Evolutionary conservation across 2,888 invertebrate species (phyloP), one percentile per base, ranked within the genome.

Genomic region (Pelosia muscerda): DNA sequence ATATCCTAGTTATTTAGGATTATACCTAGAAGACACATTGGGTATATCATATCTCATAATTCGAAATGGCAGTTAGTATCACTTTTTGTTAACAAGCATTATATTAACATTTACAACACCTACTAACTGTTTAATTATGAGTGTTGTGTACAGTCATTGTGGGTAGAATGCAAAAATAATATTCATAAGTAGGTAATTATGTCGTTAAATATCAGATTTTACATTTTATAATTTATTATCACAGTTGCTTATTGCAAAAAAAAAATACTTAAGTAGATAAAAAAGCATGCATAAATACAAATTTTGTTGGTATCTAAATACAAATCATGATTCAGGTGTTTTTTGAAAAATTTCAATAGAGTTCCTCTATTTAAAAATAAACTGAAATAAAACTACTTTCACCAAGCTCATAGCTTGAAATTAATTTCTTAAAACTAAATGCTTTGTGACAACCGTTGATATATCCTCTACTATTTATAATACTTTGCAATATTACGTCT

Each of bases 41-140:
- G 81, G 75, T 74, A 71, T 73, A 57, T 62, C 19, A 57, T 28
- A 55, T 55, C 55, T 81, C 64, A 73, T 69, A 69, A 73, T 72
- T 70, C 78, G 90, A 89, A 91, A 92, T 93, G 92, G 93, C 93
- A 93, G 92, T 92, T 90, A 88, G 82, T 90, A 92, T 91, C 88
- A 90, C 90, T 87, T 87, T 81, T 65, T 81, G 78, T 85, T 84
- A 84, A 82, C 80, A 87, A 86, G 84, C 86, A 83, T 38, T 38
- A 38, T 34, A 10, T 11, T 11, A 31, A n/a, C 72, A 79, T 78
- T 82, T 74, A 83, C 75, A 85, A 85, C 78, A 84, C 68, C 69
- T 77, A 84, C 71, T 62, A 68, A 72, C 65, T 72, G 75, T 38
- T 66, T 72, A 77, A 63, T 68, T 49, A 73, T 61, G 38, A 71